These are phyloP conservation scores for Drosophila micromelanica DNA, from an alignment of 1,140 invertebrate species.

Conservation along the genomic window DNA sequence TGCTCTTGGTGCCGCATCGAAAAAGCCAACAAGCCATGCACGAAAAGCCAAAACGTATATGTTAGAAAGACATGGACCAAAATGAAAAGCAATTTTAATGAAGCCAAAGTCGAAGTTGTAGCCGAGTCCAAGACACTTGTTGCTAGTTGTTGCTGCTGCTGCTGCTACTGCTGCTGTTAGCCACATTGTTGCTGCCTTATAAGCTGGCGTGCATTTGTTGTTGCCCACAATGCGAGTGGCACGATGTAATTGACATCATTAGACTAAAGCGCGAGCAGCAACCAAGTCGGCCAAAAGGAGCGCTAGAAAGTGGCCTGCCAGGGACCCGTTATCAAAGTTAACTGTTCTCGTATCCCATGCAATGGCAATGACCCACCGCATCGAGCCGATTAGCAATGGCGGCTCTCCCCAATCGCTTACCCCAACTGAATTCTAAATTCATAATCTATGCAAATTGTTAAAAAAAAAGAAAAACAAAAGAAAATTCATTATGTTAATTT, in stretches of 20 bases:
- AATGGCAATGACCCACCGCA: slow-evolving; percentile 45
- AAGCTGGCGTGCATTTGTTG: slow-evolving; percentile 73
- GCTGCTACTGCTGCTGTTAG: slow-evolving; percentile 30
- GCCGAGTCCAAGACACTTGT: slow-evolving; percentile 47
- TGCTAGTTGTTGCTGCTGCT: slow-evolving; percentile 34
- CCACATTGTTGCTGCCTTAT: slow-evolving; percentile 77
- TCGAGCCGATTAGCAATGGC: slow-evolving; percentile 5
- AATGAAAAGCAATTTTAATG: slow-evolving; percentile 79
- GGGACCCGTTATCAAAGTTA: slow-evolving; percentile 49
- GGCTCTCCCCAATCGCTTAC: neutral
- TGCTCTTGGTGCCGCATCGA: slow-evolving; percentile 19
- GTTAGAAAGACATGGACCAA: slow-evolving; percentile 56
- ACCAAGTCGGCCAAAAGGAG: slow-evolving; percentile 48
- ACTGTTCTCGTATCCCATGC: slow-evolving; percentile 32
- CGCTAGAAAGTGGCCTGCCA: slow-evolving; percentile 69
- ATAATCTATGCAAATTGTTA: slow-evolving; percentile 55
- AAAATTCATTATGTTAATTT: slow-evolving; percentile 64
- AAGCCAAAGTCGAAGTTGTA: slow-evolving; percentile 63
- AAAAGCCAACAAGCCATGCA: slow-evolving; percentile 48
- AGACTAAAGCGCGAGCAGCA: slow-evolving; percentile 73
- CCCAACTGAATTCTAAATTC: slow-evolving; percentile 4
- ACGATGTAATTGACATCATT: slow-evolving; percentile 81
- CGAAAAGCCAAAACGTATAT: slow-evolving; percentile 39
- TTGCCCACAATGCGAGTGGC: slow-evolving; percentile 76
- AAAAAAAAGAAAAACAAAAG: slow-evolving; percentile 41